Base-by-base conservation (phyloP, 2,113 vertebrate genomes). In the Gasterosteus aculeatus region DNA sequence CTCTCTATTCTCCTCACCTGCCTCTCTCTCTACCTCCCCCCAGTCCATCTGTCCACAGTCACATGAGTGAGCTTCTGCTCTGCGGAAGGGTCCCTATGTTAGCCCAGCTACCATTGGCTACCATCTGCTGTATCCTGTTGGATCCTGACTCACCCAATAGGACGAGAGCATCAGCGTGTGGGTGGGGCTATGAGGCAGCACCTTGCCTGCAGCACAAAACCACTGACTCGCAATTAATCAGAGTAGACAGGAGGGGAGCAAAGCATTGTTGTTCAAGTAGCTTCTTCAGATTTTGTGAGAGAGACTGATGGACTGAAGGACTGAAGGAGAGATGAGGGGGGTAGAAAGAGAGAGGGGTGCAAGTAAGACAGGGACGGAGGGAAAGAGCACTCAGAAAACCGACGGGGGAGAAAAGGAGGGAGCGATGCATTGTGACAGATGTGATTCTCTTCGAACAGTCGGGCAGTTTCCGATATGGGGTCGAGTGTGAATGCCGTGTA, bases 141-240 rank as follows among this genome's bases (percentile, higher is more conserved):
- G 72, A 77, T 81, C 69, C 49, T 19, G 42, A 15, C 12, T 82
- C 44, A 12, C 49, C 92, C 93, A 93, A 89, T 90, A 29, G 54
- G 19, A 16, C 0, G 2, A 22, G 8, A 39, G 58, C 44, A 22
- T 49, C 16, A 46, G 56, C 46, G 26, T 62, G 47, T 56, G 77
- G 89, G 85, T 6, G 74, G 74, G 82, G 41, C 44, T 66, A 35
- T n/a, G 38, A 83, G 61, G 82, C 76, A 84, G 78, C 81, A 64
- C 71, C 72, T 84, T 29, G 78, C 92, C 91, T 47, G 66, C 10
- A 91, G 91, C 86, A 82, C 73, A 82, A 84, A 91, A 74, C 71
- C 85, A 86, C 72, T 75, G 88, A 92, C 67, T 89, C 75, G 86
- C 90, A 92, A 92, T 87, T 93, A 93, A 94, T 93, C 79, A 82